phyloP scores from a whole-genome alignment of 2,797 vertebrate species.

The Micrastur ruficollis region DNA sequence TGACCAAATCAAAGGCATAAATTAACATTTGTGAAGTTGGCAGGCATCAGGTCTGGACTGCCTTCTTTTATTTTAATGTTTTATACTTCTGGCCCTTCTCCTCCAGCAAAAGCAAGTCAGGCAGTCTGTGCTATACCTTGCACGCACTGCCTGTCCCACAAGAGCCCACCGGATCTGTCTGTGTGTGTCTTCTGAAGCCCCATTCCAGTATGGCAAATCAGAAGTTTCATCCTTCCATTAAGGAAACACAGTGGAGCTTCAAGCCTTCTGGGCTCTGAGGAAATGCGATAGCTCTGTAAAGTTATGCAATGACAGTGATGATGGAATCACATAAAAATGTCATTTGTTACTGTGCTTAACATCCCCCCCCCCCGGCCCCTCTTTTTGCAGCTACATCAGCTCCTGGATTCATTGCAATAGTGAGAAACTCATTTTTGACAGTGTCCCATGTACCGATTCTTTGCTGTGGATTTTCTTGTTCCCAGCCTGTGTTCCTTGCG shows the following conservation, averaged over 20 bases:
- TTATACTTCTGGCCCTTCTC: not conserved
- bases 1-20: slow-evolving; percentile 50
- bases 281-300: not conserved
- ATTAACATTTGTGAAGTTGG: slow-evolving; percentile 39
- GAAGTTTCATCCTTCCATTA: not conserved
- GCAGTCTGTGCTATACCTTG: not conserved
- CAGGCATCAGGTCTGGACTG: not conserved
- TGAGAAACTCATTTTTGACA: not conserved
- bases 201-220: not conserved
- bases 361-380: accelerated
- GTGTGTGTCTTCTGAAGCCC: not conserved
- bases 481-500: not conserved
- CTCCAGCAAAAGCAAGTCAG: not conserved
- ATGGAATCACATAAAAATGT: not conserved
- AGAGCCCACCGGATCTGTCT: not conserved
- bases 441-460: not conserved
- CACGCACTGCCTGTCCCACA: accelerated
- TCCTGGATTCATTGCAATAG: not conserved
- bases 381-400: not conserved
- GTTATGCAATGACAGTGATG: not conserved
- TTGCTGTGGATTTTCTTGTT: not conserved
- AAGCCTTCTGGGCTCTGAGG: not conserved
- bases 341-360: not conserved
- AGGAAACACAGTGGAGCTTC: not conserved
- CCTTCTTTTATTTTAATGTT: not conserved